Percentiles rank a stretch among this genome's conserved stretches.
These are phyloP conservation scores for Gephyroberyx darwinii DNA, from an alignment of 2,797 vertebrate genomes.

Conservation along the genomic window DNA sequence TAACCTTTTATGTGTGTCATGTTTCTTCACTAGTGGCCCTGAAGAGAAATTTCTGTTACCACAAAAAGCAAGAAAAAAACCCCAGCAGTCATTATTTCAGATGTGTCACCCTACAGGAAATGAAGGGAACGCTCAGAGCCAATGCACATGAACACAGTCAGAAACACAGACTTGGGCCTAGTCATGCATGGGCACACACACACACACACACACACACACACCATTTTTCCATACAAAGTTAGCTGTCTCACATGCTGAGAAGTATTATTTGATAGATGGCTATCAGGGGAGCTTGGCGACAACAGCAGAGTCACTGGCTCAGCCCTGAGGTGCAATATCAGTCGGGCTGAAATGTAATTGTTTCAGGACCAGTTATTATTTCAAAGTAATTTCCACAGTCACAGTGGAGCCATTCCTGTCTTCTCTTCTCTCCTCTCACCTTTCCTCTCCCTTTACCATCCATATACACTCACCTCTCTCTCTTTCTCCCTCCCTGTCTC, in stretches of 20 bases:
- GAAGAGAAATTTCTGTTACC: conserved; percentile 55
- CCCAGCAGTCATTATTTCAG: conserved; percentile 59
- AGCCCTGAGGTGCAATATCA: conserved; percentile 49
- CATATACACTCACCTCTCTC: background rate
- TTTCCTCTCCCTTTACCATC: background rate
- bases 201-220: conserved; percentile 5
- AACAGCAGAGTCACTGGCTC: conserved; percentile 48
- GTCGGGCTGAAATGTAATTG: conserved; percentile 60
- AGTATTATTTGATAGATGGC: conserved; percentile 66
- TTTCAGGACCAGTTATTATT: conserved; percentile 61
- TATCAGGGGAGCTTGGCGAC: conserved; percentile 52
- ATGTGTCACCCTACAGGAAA: conserved; percentile 57
- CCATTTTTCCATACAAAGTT: conserved; percentile 55
- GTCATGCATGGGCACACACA: conserved; percentile 1
- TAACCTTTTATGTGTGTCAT: conserved; percentile 75
- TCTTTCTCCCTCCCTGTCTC: background rate
- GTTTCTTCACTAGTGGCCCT: conserved; percentile 70
- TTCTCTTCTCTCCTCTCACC: background rate
- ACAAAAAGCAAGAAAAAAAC: conserved; percentile 39
- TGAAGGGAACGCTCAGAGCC: conserved; percentile 43
- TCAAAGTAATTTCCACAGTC: conserved; percentile 54
- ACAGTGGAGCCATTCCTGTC: conserved; percentile 24
- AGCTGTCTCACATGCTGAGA: conserved; percentile 48
- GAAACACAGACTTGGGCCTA: background rate
- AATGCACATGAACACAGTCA: conserved; percentile 17